These are phyloP conservation scores for Thaleichthys pacificus DNA, from an alignment of 2,797 vertebrate genomes.

Conservation along the genomic window DNA sequence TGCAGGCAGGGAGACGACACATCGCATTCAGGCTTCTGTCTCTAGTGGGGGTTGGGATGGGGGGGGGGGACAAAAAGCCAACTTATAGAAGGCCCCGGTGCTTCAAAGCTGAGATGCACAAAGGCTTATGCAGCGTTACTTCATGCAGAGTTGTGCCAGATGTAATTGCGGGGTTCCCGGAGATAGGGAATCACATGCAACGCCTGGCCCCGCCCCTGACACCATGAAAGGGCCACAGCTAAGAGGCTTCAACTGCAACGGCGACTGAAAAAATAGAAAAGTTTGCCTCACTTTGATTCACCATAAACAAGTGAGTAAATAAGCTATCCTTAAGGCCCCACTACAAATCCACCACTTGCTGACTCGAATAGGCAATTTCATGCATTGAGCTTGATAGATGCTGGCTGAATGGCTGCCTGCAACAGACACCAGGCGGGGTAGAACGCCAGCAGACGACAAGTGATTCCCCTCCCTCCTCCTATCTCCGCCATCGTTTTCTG, in stretches of 20 bases:
- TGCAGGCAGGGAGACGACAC: conserved; percentile 73
- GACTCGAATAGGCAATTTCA: conserved; percentile 58
- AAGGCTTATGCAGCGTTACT: conserved; percentile 78
- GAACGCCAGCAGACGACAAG: conserved; percentile 52
- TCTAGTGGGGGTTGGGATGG: conserved; percentile 59
- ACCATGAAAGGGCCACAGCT: conserved; percentile 65
- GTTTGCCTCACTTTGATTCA: conserved; percentile 68
- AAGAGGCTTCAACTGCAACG: conserved; percentile 57
- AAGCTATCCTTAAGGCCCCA: conserved; percentile 63
- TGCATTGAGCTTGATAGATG: conserved; percentile 53
- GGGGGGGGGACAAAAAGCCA: conserved; percentile 66
- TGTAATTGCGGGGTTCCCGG: conserved; percentile 78
- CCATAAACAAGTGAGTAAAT: conserved; percentile 70
- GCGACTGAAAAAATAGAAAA: conserved; percentile 55
- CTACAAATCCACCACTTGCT: conserved; percentile 61
- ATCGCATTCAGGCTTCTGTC: conserved; percentile 80
- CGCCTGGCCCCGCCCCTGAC: conserved; percentile 60
- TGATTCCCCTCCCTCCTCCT: conserved; percentile 49
- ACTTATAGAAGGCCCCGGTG: conserved; percentile 71
- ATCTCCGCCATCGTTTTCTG: conserved; percentile 40
- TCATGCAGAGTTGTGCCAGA: conserved; percentile 81
- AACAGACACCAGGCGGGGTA: conserved; percentile 50
- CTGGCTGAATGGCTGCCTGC: conserved; percentile 53
- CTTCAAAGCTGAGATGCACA: conserved; percentile 77
- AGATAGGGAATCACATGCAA: conserved; percentile 76